These are phyloP conservation scores for Probosciger aterrimus DNA, from an alignment of 2,113 vertebrate genomes.

Conservation along the genomic window DNA sequence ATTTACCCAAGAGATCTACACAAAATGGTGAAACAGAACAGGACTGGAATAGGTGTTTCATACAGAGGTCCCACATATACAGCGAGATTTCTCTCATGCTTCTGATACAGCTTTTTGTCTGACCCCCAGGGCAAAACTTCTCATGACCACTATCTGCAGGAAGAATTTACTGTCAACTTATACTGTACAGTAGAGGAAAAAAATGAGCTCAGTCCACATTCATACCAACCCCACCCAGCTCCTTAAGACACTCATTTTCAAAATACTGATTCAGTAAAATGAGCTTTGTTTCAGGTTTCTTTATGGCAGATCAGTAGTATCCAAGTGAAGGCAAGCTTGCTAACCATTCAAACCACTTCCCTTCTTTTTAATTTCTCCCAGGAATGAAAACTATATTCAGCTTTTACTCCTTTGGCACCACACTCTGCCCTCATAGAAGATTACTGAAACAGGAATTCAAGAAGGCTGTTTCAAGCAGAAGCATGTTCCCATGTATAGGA, in stretches of 20 bases:
- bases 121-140: not conserved
- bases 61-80: not conserved
- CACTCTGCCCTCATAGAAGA: not conserved
- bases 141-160: not conserved
- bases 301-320: not conserved
- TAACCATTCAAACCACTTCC: not conserved
- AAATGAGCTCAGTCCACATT: not conserved
- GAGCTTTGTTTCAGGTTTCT: not conserved
- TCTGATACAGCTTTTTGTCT: not conserved
- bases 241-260: not conserved
- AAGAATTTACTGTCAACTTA: slow-evolving; percentile 17
- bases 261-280: not conserved
- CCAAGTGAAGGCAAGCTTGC: not conserved
- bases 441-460: slow-evolving; percentile 7
- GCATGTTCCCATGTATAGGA: not conserved
- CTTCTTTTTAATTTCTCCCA: slow-evolving; percentile 5
- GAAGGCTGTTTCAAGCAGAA: slow-evolving; percentile 13
- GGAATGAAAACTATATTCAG: slow-evolving; percentile 12
- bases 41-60: not conserved
- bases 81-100: not conserved
- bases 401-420: not conserved
- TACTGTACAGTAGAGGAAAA: not conserved
- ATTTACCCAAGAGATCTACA: not conserved
- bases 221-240: not conserved
- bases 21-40: not conserved